Conservation (phyloP, 1,140 invertebrate genomes). For the Papilio polyxenes region DNA sequence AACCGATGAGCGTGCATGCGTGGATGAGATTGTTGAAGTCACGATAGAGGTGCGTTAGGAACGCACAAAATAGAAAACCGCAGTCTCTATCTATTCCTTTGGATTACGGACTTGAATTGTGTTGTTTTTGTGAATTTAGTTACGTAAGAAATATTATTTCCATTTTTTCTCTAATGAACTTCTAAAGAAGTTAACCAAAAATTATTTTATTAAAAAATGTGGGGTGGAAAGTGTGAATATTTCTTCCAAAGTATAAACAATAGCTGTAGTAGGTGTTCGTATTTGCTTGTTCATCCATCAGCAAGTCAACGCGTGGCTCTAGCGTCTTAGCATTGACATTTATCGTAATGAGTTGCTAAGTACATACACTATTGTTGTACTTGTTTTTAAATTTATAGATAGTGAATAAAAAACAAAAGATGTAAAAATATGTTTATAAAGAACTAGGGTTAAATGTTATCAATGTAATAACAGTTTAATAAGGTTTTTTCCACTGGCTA, state of each 20-base stretch:
- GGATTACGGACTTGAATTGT: too few relatives aligned
- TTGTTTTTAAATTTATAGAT: neutral
- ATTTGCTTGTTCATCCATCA: neutral
- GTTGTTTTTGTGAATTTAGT: too few relatives aligned
- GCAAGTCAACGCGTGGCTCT: neutral
- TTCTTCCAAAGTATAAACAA: neutral
- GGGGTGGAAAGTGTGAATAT: too few relatives aligned
- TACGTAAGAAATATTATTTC: too few relatives aligned
- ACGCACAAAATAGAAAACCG: too few relatives aligned
- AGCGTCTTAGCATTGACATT: neutral
- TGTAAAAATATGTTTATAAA: neutral
- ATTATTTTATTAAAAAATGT: too few relatives aligned
- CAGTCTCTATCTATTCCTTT: too few relatives aligned
- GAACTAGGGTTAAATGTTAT: constrained; percentile 11
- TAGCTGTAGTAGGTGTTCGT: neutral
- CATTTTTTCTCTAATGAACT: too few relatives aligned
- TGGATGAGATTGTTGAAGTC: too few relatives aligned
- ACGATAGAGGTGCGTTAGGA: too few relatives aligned
- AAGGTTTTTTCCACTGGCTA: neutral
- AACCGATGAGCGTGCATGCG: too few relatives aligned
- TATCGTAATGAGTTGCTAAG: neutral
- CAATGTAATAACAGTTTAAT: neutral
- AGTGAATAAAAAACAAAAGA: neutral
- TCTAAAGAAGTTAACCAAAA: too few relatives aligned
- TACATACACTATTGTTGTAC: neutral